Conservation (phyloP, 2,113 vertebrate genomes). For the Pelecanus crispus region DNA sequence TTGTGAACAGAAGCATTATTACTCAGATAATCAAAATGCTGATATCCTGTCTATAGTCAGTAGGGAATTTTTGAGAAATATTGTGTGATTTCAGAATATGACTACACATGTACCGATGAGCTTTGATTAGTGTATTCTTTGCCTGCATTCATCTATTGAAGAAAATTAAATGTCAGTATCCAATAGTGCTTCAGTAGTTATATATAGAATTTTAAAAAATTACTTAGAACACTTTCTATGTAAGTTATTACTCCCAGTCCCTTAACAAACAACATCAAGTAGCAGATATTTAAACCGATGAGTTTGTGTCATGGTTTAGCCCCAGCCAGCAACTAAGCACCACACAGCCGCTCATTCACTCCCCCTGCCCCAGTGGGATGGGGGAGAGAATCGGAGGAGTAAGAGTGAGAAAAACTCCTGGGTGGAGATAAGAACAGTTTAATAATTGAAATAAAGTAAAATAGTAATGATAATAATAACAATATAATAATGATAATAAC, state of each 20-base stretch:
- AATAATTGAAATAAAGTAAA: too few relatives aligned
- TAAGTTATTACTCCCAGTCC: not conserved
- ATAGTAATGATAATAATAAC: too few relatives aligned
- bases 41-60: not conserved
- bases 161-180: not conserved
- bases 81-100: not conserved
- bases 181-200: not conserved
- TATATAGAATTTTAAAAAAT: not conserved
- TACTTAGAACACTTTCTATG: not conserved
- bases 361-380: too few relatives aligned
- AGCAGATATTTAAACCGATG: not conserved
- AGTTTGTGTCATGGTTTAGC: too few relatives aligned
- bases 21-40: not conserved
- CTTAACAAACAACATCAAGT: not conserved
- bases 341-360: too few relatives aligned
- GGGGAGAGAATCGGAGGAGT: too few relatives aligned
- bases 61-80: not conserved
- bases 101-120: not conserved
- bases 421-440: too few relatives aligned
- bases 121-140: not conserved
- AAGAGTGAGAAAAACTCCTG: too few relatives aligned
- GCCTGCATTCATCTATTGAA: not conserved
- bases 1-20: not conserved
- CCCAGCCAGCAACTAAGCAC: too few relatives aligned
- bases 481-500: too few relatives aligned